phyloP scores from a whole-genome alignment of 2,797 vertebrate genomes.

The Anniella stebbinsi region DNA sequence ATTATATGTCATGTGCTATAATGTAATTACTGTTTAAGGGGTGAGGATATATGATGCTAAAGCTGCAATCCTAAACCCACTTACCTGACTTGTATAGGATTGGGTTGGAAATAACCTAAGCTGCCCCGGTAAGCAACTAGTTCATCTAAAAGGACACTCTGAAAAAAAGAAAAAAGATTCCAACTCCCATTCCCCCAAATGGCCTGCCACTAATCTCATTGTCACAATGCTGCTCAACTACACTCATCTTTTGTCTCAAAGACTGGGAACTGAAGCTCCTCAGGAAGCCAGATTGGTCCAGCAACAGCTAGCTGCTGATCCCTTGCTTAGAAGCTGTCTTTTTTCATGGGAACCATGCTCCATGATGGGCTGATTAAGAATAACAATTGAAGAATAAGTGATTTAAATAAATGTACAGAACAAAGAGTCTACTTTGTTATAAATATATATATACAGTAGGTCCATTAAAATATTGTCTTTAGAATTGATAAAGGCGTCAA shows the following conservation, averaged over 20 bases:
- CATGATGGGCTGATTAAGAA: neutral
- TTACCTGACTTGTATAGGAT: neutral
- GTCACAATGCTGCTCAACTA: neutral
- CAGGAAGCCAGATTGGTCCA: neutral
- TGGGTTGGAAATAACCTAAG: neutral
- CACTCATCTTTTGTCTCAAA: neutral
- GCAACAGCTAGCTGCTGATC: neutral
- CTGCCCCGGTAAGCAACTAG: neutral
- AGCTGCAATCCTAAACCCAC: neutral
- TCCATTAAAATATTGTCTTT: neutral
- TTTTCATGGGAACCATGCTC: neutral
- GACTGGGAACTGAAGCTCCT: neutral
- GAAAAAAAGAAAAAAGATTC: no score
- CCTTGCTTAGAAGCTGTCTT: neutral
- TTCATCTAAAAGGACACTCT: neutral
- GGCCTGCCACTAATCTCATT: neutral
- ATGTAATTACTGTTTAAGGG: neutral
- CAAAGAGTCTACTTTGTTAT: neutral
- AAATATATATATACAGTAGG: no score
- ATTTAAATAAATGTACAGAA: neutral
- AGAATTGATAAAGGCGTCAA: neutral
- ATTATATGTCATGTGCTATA: neutral
- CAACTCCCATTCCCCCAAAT: neutral
- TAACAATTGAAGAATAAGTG: neutral
- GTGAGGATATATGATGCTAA: neutral